These are phyloP conservation scores for Lepidiolamprologus cunningtoni DNA, from an alignment of 2,113 vertebrate genomes.

Conservation along the genomic window DNA sequence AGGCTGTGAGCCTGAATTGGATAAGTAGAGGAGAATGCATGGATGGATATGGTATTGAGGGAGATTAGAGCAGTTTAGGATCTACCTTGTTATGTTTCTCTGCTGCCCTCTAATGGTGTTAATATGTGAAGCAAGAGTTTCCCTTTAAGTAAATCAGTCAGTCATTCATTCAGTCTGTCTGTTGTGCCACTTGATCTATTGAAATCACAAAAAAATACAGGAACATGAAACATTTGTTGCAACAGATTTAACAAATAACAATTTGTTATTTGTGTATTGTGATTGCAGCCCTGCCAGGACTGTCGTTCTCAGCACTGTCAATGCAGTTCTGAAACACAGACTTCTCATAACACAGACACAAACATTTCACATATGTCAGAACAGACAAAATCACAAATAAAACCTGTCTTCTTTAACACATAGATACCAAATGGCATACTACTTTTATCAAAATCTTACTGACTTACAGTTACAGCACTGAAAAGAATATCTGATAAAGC, in stretches of 20 bases:
- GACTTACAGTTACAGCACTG: not conserved
- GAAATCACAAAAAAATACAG: not conserved
- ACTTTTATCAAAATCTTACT: not conserved
- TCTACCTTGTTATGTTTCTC: not conserved
- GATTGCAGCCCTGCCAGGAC: not conserved
- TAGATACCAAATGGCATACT: not conserved
- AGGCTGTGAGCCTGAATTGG: not conserved
- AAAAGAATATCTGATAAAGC: not conserved
- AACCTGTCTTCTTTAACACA: not conserved
- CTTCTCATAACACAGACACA: not conserved
- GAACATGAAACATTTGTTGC: not conserved
- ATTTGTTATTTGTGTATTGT: not conserved
- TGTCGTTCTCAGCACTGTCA: not conserved
- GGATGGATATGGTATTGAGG: not conserved
- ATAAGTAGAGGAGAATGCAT: not conserved
- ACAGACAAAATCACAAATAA: fast-evolving
- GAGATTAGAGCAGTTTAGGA: not conserved
- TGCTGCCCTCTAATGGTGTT: conserved; percentile 17
- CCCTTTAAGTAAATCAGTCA: not conserved
- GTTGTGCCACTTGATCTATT: not conserved
- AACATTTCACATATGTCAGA: not conserved
- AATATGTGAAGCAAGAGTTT: not conserved
- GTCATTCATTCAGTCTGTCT: not conserved
- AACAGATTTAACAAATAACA: not conserved
- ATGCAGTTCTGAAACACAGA: not conserved